Base-by-base conservation (phyloP, 2,888 invertebrate genomes). In the Aelia acuminata region DNA sequence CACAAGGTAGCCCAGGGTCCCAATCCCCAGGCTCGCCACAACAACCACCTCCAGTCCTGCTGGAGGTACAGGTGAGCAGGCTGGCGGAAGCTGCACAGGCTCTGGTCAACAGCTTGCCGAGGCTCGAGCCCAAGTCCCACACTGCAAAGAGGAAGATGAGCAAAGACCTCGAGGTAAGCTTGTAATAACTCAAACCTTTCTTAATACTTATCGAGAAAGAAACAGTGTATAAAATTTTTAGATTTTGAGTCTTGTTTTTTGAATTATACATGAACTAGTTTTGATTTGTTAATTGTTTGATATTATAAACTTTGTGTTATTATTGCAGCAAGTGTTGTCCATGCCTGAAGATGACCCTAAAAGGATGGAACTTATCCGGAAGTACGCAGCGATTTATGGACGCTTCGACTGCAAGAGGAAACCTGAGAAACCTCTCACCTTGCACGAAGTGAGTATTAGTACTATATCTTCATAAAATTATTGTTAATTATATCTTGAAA, bases 361-460 rank as follows among this genome's bases (percentile, higher is more conserved):
- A 89, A 93, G 98, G 91, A 96, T 98, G 96, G 98, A 98, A 90
- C 97, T 98, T 92, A 97, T 98, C 89, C 94, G 98, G 91, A 97
- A 98, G 93, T 99, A 97, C 92, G 97, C 99, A 1, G 98, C 99
- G 50, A 99, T 99, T 91, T 99, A 99, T 92, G 99, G 99, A 8
- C 94, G 99, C 90, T 99, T 99, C 92, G 99, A 99, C 92, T 98
- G 99, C 92, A 99, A 99, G 93, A 94, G 99, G 91, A 97, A 98
- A 91, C 97, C 98, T 0, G 98, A 98, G 93, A 99, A 99, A 92
- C 98, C 99, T 0, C 94, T 99, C 90, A 98, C 99, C 13, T 93
- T 99, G 88, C 99, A 99, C 92, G 99, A 99, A 95, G 97, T 96
- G 91, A 91, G 92, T 88, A 53, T 31, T 15, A 57, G 0, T 8